Base-by-base conservation (phyloP, 92 coral and sea anemone species). In the Meandrina meandrites region DNA sequence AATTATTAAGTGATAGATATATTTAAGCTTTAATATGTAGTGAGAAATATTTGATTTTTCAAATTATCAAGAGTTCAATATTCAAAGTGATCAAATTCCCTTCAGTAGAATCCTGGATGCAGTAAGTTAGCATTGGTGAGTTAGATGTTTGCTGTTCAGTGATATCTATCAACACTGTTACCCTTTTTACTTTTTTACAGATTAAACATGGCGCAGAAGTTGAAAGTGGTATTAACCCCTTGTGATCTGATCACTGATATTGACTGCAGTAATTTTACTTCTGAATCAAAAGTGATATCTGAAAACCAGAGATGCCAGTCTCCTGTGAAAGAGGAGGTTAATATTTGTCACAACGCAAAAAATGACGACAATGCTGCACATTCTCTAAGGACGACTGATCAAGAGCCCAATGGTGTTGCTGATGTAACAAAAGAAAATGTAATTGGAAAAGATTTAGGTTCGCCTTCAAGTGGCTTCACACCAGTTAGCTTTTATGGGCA, bases 401-500 rank as follows among this genome's bases (percentile, higher is more conserved):
- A 69, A 48, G 36, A 70, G 14, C 9, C 8, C 48, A 82, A 48
- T 47, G 66, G 80, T 51, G 51, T 13, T 17, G 45, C 16, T 45
- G 35, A 28, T 32, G 32, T 31, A 1, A 22, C 42, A 60, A 62
- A 45, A 18, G 83, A 45, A 62, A 30, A 27, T 58, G 34, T n/a
- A 17, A 27, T 40, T 24, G 18, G 16, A 5, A 51, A 35, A 17
- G 24, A 36, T 17, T 24, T 28, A 17, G 22, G 24, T 22, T 89
- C 81, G 4, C 91, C 89, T 31, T 75, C 70, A 35, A 82, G 78
- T 86, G 92, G 94, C 57, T 77, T 92, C 60, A 78, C 67, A 22
- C 87, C 94, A 53, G 56, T 30, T 22, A 82, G 79, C 76, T 92
- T 92, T 81, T 92, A 92, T 92, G 90, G 94, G 73, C 50, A 72